Conservation (phyloP, 2,797 vertebrate species). For the Sebastiscus albofasciatus region DNA sequence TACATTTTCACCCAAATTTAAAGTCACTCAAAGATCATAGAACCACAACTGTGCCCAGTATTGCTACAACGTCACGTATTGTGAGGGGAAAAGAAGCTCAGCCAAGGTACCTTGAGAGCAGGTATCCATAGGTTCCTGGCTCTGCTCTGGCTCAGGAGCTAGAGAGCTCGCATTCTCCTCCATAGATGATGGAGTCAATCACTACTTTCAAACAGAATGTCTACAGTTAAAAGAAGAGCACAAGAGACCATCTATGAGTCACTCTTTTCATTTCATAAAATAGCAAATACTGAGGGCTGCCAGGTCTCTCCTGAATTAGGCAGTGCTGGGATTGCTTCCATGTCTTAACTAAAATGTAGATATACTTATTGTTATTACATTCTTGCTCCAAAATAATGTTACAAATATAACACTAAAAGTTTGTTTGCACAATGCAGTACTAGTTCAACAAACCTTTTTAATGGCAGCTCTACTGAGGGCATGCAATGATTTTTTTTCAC, state of each 20-base stretch:
- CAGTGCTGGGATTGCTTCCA: not conserved
- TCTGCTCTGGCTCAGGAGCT: slow-evolving; percentile 83
- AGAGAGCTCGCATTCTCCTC: slow-evolving; percentile 84
- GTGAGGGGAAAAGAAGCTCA: slow-evolving; percentile 60
- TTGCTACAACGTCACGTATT: not conserved
- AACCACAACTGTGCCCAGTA: slow-evolving; percentile 13
- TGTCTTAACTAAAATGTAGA: not conserved
- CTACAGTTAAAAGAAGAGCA: slow-evolving; percentile 81
- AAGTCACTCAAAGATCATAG: slow-evolving; percentile 1
- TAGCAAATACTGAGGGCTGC: slow-evolving; percentile 5
- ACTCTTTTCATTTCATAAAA: slow-evolving; percentile 34
- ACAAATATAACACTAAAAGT: not conserved
- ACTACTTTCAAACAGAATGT: slow-evolving; percentile 81
- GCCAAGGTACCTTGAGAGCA: slow-evolving; percentile 88
- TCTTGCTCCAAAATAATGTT: not conserved
- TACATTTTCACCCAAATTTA: not conserved
- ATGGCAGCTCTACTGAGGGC: not conserved
- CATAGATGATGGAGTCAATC: slow-evolving; percentile 84
- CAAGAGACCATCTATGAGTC: slow-evolving; percentile 68
- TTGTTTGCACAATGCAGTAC: not conserved
- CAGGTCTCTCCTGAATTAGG: not conserved
- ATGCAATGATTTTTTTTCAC: not conserved
- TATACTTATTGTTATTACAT: not conserved
- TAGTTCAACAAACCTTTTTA: not conserved
- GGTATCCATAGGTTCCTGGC: slow-evolving; percentile 86